These are phyloP conservation scores for Mesembrinibis cayennensis DNA, from an alignment of 2,113 vertebrate genomes.

Conservation along the genomic window DNA sequence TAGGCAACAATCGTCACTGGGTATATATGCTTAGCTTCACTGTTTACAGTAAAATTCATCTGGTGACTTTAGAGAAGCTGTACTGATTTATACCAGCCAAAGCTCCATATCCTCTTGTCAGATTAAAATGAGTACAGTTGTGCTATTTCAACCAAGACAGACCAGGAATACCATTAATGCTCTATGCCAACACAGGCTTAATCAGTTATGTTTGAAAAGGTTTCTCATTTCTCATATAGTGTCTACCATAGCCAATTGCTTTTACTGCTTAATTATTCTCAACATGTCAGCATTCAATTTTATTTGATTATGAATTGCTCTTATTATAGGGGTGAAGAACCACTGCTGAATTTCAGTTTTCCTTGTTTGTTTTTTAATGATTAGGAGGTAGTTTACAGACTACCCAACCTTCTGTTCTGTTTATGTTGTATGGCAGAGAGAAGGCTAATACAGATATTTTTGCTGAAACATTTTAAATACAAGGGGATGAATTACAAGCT, in stretches of 20 bases:
- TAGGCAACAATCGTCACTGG: not conserved
- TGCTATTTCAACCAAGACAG: not conserved
- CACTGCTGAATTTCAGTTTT: not conserved
- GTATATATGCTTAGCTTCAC: not conserved
- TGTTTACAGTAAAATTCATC: not conserved
- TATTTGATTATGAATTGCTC: not conserved
- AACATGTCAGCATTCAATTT: not conserved
- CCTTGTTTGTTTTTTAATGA: not conserved
- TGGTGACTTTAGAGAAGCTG: not conserved
- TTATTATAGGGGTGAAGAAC: not conserved
- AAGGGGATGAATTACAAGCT: conserved; percentile 28
- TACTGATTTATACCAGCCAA: not conserved
- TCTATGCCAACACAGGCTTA: not conserved
- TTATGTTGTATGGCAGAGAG: not conserved
- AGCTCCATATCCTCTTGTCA: not conserved
- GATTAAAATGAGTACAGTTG: not conserved
- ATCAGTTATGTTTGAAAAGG: not conserved
- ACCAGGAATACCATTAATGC: not conserved
- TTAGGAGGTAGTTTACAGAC: not conserved
- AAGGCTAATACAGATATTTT: not conserved
- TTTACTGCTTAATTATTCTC: not conserved
- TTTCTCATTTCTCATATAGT: not conserved
- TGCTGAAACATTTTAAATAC: conserved; percentile 26
- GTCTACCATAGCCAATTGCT: not conserved
- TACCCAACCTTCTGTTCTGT: not conserved